Evolutionary conservation across 2,113 vertebrate genomes (phyloP), one percentile per base, ranked within the genome.

Genomic region (Alces alces): DNA sequence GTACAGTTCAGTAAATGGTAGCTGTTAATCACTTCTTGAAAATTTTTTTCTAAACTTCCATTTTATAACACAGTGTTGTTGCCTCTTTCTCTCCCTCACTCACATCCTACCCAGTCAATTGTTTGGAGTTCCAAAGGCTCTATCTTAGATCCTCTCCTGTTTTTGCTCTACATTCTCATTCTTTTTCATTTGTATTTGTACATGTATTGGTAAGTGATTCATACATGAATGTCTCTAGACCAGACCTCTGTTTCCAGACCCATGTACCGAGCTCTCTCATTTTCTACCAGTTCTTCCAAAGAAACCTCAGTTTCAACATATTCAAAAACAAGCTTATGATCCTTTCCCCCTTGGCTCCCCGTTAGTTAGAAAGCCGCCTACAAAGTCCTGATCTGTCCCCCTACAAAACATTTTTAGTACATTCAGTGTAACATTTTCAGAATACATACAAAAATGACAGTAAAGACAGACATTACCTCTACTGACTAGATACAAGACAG

Each of bases 281-380:
- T 83, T 80, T 80, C 52, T 89, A 57, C 33, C 60, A 57, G 16
- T 86, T 92, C 30, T 94, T 97, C 88, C 73, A 93, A 50, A 93
- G 43, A 93, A 10, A 58, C 23, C 33, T 76, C 28, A 92, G 89
- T 93, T 52, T 92, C 36, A 82, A 1, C 10, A 12, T 60, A 25
- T 64, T 61, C 27, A 66, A 85, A 89, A 88, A 43, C n/a, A 95
- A 60, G 14, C 55, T 45, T 43, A 21, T 43, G 70, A 55, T 76
- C 33, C 25, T 39, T 73, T 91, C 8, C 27, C 16, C 30, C 21
- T 45, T 86, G 39, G 73, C 15, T 27, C 55, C 12, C 8, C 16
- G 39, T 70, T 54, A 39, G 47, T 70, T 54, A 39, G 39, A 83
- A 90, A 94, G 17, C 11, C 7, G 73, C 27, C 54, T 17, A 47